Percentiles rank a stretch among this genome's conserved stretches.
phyloP scores from a whole-genome alignment of 2,113 vertebrate genomes.

The Cairina moschata region DNA sequence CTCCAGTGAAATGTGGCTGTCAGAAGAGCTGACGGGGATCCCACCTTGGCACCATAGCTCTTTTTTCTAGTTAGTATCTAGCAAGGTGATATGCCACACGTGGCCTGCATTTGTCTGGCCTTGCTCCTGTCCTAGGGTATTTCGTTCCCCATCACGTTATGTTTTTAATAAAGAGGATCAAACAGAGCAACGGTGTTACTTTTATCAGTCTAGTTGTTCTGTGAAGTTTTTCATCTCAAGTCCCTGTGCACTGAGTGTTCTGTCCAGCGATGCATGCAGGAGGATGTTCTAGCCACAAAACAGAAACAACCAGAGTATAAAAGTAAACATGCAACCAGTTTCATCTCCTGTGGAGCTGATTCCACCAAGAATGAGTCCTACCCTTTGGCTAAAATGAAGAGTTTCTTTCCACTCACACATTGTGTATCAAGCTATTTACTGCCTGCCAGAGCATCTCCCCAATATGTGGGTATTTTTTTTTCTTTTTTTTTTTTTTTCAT shows the following conservation, averaged over 20 bases:
- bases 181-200: not conserved
- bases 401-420: not conserved
- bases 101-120: not conserved
- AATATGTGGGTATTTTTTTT: not conserved
- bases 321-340: not conserved
- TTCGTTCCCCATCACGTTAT: not conserved
- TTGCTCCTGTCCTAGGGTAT: not conserved
- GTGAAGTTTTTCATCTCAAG: not conserved
- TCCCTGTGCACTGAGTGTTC: not conserved
- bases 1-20: not conserved
- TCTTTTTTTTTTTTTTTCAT: not conserved
- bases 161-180: not conserved
- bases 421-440: not conserved
- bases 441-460: not conserved
- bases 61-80: not conserved
- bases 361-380: not conserved
- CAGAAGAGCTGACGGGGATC: not conserved
- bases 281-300: not conserved
- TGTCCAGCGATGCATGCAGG: not conserved
- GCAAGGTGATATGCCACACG: not conserved
- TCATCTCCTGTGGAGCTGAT: fast-evolving
- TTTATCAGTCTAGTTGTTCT: not conserved
- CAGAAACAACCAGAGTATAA: not conserved
- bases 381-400: not conserved
- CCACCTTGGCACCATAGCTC: not conserved